phyloP scores from a whole-genome alignment of 2,113 vertebrate species.

The Psilopsiagon aymara region DNA sequence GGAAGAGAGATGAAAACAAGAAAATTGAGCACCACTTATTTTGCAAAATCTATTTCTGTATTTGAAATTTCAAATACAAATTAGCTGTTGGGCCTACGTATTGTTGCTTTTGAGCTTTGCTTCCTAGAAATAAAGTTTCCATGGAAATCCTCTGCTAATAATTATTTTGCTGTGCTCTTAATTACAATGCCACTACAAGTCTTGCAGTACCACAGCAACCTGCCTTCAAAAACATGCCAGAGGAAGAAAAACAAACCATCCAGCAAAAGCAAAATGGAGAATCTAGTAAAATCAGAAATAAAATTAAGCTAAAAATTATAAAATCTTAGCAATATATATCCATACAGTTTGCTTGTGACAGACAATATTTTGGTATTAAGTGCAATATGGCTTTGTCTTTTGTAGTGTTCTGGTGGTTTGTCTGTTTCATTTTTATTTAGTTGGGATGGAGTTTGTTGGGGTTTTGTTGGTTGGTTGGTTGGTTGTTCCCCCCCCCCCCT shows the following conservation, averaged over 20 bases:
- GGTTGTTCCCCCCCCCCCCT: background rate
- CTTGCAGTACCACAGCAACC: conserved; percentile 37
- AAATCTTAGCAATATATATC: background rate
- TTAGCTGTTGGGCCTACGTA: background rate
- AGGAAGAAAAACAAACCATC: conserved; percentile 2
- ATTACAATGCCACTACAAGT: conserved; percentile 50
- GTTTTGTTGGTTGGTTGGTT: no score
- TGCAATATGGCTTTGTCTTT: background rate
- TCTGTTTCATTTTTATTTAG: background rate
- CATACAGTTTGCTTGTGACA: background rate
- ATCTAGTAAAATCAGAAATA: background rate
- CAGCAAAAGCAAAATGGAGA: background rate
- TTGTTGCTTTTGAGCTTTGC: conserved; percentile 27
- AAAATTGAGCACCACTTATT: background rate
- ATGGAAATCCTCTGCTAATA: conserved; percentile 67
- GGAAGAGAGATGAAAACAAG: background rate
- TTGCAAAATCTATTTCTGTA: background rate
- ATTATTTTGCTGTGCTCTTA: conserved; percentile 67
- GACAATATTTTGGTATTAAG: background rate
- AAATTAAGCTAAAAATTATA: background rate
- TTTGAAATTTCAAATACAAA: conserved; percentile 47
- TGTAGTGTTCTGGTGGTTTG: background rate
- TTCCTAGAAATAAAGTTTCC: conserved; percentile 53
- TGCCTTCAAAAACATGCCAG: background rate
- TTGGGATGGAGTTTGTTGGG: background rate